Base-by-base conservation (phyloP, 2,888 invertebrate genomes). In the Chalcosyrphus nemorum region DNA sequence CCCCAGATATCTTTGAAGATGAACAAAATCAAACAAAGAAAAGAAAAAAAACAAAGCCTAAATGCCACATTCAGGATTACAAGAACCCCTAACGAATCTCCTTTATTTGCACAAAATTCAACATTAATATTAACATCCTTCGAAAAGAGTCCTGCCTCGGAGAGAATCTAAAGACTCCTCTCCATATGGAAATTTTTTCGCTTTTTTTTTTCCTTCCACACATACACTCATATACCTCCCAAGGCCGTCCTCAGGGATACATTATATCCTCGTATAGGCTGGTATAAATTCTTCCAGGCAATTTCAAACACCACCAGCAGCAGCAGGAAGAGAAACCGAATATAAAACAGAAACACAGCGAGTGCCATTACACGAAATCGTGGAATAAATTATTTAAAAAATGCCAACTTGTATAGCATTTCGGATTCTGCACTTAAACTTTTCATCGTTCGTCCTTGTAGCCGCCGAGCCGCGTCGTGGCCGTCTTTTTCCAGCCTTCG, bases 351-450 rank as follows among this genome's bases (percentile, higher is more conserved):
- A 56, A 61, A 75, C 80, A 74, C 66, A 47, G 72, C 78, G 77
- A 82, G 65, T 82, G 72, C 77, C 82, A 82, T 82, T 82, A 77
- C 82, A 82, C 66, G 78, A 72, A 82, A 82, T 82, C 82, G 78
- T 82, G 82, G 71, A 82, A 82, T 82, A 82, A 82, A 82, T 82
- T 82, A 82, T 82, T 82, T 54, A 82, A 78, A 74, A 77, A 72
- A 68, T 66, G 61, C 65, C 72, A 82, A 82, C 82, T 82, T 82
- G 72, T 77, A 78, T 47, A 72, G 72, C 72, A 82, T 72, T 77
- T 77, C 72, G 72, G 72, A 78, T 78, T 82, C 72, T 78, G 78
- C 82, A 82, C 78, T 82, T 82, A 82, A 82, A 82, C 77, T 82
- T 82, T 78, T 72, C 82, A 63, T 68, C 71, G 77, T 72, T 82